phyloP scores from a whole-genome alignment of 2,113 vertebrate species.

The Arenaria interpres region DNA sequence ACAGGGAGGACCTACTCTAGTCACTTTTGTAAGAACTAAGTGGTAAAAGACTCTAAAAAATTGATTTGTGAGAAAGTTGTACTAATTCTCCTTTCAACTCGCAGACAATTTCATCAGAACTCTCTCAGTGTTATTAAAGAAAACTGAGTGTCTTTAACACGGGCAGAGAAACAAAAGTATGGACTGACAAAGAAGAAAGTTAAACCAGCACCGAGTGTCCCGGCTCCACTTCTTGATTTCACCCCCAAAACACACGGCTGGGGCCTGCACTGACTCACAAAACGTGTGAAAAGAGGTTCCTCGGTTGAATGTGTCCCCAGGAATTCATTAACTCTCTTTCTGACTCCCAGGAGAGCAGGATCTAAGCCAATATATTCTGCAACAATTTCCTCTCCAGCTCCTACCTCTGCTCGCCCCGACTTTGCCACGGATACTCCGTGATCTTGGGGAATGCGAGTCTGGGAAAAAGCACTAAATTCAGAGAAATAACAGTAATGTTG shows the following conservation, averaged over 20 bases:
- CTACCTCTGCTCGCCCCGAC: neutral
- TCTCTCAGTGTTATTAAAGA: neutral
- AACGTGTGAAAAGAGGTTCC: constrained; percentile 18
- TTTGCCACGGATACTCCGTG: neutral
- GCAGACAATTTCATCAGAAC: neutral
- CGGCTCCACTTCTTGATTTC: neutral
- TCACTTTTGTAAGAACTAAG: neutral
- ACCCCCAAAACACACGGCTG: neutral
- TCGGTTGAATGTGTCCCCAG: neutral
- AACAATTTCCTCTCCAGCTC: constrained; percentile 8
- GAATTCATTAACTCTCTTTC: constrained; percentile 19
- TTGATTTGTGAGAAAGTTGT: neutral
- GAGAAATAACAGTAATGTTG: neutral
- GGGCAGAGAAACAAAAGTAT: neutral
- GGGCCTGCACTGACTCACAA: neutral
- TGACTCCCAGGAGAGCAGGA: constrained; percentile 13
- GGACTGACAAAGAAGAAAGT: neutral
- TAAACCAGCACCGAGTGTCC: neutral
- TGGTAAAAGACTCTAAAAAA: neutral
- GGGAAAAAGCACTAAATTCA: neutral
- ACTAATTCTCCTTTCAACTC: neutral
- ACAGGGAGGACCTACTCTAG: neutral
- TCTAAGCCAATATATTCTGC: constrained; percentile 8
- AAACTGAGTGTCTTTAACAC: neutral
- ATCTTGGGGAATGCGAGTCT: neutral